These are phyloP conservation scores for Pogonophryne albipinna DNA, from an alignment of 2,797 vertebrate genomes.

Conservation along the genomic window DNA sequence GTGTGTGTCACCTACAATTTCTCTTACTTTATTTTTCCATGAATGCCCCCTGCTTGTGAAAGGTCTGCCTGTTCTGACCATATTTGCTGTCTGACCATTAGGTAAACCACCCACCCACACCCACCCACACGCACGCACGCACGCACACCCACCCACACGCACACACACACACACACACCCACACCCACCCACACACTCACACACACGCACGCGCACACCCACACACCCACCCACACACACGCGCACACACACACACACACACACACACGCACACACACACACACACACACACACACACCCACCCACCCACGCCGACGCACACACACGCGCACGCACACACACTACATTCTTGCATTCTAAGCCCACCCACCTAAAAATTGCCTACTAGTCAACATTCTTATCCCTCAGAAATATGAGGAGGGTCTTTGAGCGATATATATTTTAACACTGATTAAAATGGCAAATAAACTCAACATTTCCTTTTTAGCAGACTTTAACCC, in stretches of 20 bases:
- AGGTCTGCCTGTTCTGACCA: constrained; percentile 84
- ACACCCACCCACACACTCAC: constrained; percentile 34
- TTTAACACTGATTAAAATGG: too few species aligned
- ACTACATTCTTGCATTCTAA: constrained; percentile 44
- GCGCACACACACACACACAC: constrained; percentile 28
- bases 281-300: constrained; percentile 30
- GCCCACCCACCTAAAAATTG: constrained; percentile 75
- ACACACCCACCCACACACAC: constrained; percentile 35
- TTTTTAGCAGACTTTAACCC: neutral
- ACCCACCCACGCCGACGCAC: constrained; percentile 33
- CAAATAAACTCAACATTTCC: too few species aligned
- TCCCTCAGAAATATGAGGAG: constrained; percentile 42
- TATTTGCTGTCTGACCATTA: constrained; percentile 85
- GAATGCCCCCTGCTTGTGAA: constrained; percentile 85
- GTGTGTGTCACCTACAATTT: constrained; percentile 56
- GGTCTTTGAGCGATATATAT: constrained; percentile 33
- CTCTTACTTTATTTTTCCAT: constrained; percentile 56
- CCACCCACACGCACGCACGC: constrained; percentile 10
- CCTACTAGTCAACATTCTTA: constrained; percentile 51
- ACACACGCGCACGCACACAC: constrained; percentile 28
- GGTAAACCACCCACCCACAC: constrained; percentile 67
- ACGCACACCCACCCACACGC: constrained; percentile 10
- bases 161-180: constrained; percentile 32
- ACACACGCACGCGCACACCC: constrained; percentile 30
- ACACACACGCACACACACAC: constrained; percentile 16